Conservation (phyloP, 2,113 vertebrate species). For the Microcebus murinus region DNA sequence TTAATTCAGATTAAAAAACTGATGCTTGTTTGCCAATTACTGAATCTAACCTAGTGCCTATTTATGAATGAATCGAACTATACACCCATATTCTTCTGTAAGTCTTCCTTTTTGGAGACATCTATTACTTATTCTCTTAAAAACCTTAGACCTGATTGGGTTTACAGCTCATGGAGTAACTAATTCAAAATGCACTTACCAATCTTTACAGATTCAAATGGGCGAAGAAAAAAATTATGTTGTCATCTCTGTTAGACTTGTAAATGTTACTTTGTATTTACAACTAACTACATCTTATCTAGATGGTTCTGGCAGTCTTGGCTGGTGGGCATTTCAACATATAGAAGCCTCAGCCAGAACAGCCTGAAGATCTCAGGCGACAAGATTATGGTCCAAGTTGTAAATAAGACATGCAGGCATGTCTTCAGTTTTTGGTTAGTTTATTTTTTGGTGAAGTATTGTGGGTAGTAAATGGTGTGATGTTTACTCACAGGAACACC, state of each 20-base stretch:
- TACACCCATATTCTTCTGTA: neutral
- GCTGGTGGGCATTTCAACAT: constrained; percentile 55
- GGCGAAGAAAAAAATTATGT: neutral
- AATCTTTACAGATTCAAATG: neutral
- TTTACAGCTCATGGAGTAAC: constrained; percentile 2
- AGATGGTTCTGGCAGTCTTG: constrained; percentile 3
- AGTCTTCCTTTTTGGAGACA: neutral
- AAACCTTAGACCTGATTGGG: neutral
- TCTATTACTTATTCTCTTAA: neutral
- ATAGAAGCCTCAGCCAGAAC: constrained; percentile 42
- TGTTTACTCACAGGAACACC: constrained; percentile 6
- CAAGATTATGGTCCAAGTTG: neutral
- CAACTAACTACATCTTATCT: constrained; percentile 2
- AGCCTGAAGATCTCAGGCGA: constrained; percentile 3
- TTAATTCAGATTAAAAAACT: constrained; percentile 35
- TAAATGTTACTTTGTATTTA: constrained; percentile 23
- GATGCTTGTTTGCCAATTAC: neutral
- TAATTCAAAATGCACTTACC: constrained; percentile 44
- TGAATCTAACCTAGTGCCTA: neutral
- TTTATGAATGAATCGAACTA: neutral
- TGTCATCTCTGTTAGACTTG: constrained; percentile 9
- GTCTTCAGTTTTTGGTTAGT: constrained; percentile 1
- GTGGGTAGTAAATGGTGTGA: neutral
- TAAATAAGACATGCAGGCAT: neutral
- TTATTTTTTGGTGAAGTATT: constrained; percentile 15